Evolutionary conservation across 2,888 invertebrate genomes (phyloP).

Genomic region (Drosophila prostipennis): DNA sequence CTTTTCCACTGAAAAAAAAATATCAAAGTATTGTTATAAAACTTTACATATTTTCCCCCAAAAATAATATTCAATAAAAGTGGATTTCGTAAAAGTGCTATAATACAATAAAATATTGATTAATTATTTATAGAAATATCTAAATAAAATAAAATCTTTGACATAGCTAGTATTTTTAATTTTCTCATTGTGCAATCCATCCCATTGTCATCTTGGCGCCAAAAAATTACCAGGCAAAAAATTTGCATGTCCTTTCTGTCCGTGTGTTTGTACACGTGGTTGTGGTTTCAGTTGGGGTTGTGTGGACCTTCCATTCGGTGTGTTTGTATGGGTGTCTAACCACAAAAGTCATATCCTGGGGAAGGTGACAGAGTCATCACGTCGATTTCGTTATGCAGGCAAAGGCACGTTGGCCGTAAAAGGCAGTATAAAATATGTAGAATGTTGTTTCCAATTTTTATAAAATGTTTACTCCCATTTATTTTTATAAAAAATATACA

Average conservation of each 20-base stretch:
- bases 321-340: slow-evolving; percentile 30
- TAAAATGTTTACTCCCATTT: too few relatives aligned
- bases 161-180: too few relatives aligned
- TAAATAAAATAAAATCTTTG: too few relatives aligned
- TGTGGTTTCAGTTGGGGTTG: slow-evolving; percentile 20
- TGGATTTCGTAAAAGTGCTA: too few relatives aligned
- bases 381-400: slow-evolving; percentile 11
- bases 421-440: too few relatives aligned
- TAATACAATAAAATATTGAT: too few relatives aligned
- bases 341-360: slow-evolving; percentile 40
- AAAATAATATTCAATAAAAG: too few relatives aligned
- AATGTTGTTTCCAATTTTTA: too few relatives aligned
- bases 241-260: slow-evolving; percentile 15
- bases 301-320: not conserved
- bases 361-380: slow-evolving; percentile 40
- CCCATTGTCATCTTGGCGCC: slow-evolving; percentile 53
- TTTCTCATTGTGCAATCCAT: too few relatives aligned
- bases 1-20: not conserved
- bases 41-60: not conserved
- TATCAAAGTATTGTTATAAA: not conserved
- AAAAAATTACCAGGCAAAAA: slow-evolving; percentile 30
- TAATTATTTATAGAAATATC: too few relatives aligned
- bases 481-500: not conserved
- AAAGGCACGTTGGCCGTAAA: slow-evolving; percentile 10
- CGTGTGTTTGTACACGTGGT: slow-evolving; percentile 8